Conservation (phyloP, 37 sponge, comb jelly and placozoan genomes). For the Beroe forskalii region DNA sequence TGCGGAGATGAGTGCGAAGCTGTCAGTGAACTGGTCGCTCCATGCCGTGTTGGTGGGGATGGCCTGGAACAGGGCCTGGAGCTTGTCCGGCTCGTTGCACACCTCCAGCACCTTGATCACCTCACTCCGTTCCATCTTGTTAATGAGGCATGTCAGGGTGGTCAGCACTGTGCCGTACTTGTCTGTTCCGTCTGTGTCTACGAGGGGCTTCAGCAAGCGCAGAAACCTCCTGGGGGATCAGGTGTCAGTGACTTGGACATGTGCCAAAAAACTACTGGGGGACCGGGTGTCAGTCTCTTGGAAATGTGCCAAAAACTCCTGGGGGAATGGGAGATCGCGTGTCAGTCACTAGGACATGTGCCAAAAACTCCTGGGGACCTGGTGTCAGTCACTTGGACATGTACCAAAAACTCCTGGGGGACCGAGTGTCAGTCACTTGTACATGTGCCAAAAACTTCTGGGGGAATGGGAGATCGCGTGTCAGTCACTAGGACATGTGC, state of each 20-base stretch:
- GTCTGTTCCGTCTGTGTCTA: constrained; percentile 20
- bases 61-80: constrained; percentile 14
- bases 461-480: not conserved
- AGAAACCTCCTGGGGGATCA: constrained; percentile 55
- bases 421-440: no score
- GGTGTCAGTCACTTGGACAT: no score
- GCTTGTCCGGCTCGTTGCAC: constrained; percentile 20
- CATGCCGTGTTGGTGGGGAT: constrained; percentile 6
- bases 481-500: not conserved
- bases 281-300: no score
- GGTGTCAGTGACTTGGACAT: not conserved
- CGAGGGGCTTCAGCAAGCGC: constrained; percentile 14
- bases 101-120: constrained; percentile 18
- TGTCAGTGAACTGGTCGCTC: constrained; percentile 5
- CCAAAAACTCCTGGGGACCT: no score
- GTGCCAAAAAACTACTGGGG: no score
- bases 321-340: no score
- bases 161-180: constrained; percentile 47
- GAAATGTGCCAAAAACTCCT: no score
- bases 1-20: constrained; percentile 48
- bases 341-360: no score
- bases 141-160: constrained; percentile 60
- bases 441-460: not conserved
- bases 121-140: constrained; percentile 60
- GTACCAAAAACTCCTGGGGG: no score